Base-by-base conservation (phyloP, 1,140 invertebrate species). In the Cepaea nemoralis region DNA sequence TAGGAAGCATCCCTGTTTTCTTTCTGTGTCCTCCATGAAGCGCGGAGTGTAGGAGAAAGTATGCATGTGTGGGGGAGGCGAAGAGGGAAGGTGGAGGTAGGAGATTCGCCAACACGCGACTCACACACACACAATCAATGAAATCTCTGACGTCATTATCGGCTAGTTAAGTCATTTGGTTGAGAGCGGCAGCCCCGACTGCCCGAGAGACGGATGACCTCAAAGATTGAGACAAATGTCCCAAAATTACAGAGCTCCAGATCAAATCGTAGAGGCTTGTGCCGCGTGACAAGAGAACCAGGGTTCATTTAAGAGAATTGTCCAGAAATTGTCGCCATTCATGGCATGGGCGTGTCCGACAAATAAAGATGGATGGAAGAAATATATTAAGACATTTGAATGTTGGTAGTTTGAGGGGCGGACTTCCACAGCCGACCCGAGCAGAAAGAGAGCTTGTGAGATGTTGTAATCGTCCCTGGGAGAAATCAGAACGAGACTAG, bases 241-340 rank as follows among this genome's bases (percentile, higher is more conserved):
- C 22, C 35, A 71, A 71, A 71, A 71, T 71, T 71, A 71, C 69
- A 71, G 40, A 27, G 19, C n/a, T 0, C 27, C 6, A 63, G 59
- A 63, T 63, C n/a, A 63, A 63, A 63, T 63, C 59, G 59, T n/a
- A n/a, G n/a, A 31, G 16, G 59, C 59, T 63, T 63, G n/a, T 63
- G 33, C 27, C n/a, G n/a, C 59, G n/a, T 6, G 27, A 16, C 59
- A 63, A 27, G 59, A 63, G 33, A 63, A 27, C n/a, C 27, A 6
- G 59, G 59, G n/a, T 63, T 63, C 59, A 63, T 63, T 63, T 63
- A 63, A n/a, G 71, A 24, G 40, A 50, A 74, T 63, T 63, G 59
- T 63, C 59, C 33, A 63, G n/a, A 63, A 63, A 63, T 63, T 48
- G 71, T 39, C 48, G 71, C 27, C 35, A 40, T 74, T 74, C 39